Base-by-base conservation (phyloP, 2,797 vertebrate genomes). In the Cryptoprocta ferox region DNA sequence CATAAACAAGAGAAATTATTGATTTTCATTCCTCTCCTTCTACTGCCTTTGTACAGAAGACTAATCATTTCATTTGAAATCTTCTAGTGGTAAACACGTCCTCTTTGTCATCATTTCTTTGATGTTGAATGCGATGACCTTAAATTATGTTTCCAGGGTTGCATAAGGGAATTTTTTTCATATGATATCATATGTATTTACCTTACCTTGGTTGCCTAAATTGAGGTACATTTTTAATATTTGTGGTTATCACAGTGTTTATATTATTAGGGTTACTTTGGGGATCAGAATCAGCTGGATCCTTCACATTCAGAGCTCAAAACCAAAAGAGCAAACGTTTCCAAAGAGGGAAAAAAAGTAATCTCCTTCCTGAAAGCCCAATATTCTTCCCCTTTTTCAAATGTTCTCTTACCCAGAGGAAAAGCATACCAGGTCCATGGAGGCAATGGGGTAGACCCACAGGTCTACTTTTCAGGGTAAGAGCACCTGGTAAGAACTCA, bases 321-420 rank as follows among this genome's bases (percentile, higher is more conserved):
- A 97, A 95, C 80, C 89, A 70, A 97, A 98, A 98, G 61, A 73
- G 71, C 91, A 85, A 79, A 98, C 94, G 26, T 97, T 63, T 79
- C 92, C 95, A 98, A 98, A 98, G 95, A 61, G 76, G 12, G 42
- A 95, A 95, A 82, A 79, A 61, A 96, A 91, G 68, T 76, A 11
- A 56, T 56, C 83, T 97, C 50, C 97, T 89, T 94, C 35, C 90
- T 73, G 79, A 98, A 56, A 89, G 32, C 0, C 19, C 79, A 97
- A 53, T 16, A 96, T 56, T 86, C 73, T 94, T 53, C 13, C 24
- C 24, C 73, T 6, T 91, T 97, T 94, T 68, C 78, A 48, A 50
- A 56, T 45, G 66, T n/a, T 39, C 70, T 80, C 85, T 96, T 68
- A n/a, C 28, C 28, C 56, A 89, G 71, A 48, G 87, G 15, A 95